Base-by-base conservation (phyloP, 64 coral and sea anemone species). In the Cladopsammia gracilis region DNA sequence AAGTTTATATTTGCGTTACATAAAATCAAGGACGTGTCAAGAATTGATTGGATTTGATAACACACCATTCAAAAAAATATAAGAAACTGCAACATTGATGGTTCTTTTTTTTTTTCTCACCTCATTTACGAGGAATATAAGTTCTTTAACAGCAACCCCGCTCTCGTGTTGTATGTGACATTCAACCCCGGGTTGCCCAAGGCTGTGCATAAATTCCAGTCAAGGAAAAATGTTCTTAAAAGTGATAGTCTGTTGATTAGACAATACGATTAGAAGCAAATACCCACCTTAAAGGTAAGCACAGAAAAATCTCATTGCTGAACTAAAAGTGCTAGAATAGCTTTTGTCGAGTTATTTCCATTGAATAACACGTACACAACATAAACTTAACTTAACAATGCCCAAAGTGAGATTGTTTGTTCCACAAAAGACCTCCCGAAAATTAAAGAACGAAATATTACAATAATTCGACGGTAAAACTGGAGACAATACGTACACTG, bases 101-200 rank as follows among this genome's bases (percentile, higher is more conserved):
- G 25, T 13, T 15, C 15, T 12, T 14, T 13, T 43, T 2, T n/a
- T n/a, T 53, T 67, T 48, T 22, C 56, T 91, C 82, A 99, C 98
- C 94, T 99, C 98, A 73, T 99, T 99, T n/a, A 96, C 82, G 18
- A 99, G 91, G 67, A 99, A 99, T 20, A 90, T 76, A 53, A 99
- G 68, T 47, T 77, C 77, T 83, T 76, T 85, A 8, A 96, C 98
- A 58, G 91, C 82, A 47, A 88, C 58, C 42, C 69, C 62, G 11
- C 75, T 73, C 57, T 99, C 98, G 65, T 99, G 98, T 62, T 96
- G 88, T 13, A 96, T 94, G 92, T 96, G 91, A 62, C 90, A 96
- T 76, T 96, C 94, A 3, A 96, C 88, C 56, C 98, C 94, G 15
- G 95, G 91, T 42, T 91, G 83, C 43, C 98, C 98, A 52, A 96